Conservation (phyloP, 1,140 invertebrate genomes). For the Dryas iulia region DNA sequence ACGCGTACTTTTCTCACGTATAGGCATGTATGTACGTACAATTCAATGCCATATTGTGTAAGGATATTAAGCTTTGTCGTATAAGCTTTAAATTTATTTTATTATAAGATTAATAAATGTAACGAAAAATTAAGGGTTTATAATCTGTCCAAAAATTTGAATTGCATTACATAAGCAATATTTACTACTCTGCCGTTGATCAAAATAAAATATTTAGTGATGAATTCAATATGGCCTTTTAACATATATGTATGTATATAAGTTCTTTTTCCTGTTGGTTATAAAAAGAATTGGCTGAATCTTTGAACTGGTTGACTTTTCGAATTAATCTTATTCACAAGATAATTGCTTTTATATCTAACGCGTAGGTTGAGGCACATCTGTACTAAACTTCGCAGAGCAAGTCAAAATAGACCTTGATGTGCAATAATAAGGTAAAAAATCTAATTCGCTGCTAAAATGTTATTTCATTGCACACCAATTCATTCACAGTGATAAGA, state of each 20-base stretch:
- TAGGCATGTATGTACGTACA: constrained; percentile 18
- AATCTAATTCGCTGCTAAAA: not conserved
- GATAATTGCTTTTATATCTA: constrained; percentile 8
- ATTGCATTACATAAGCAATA: not conserved
- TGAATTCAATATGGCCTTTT: not conserved
- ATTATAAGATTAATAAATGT: not conserved
- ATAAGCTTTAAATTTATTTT: constrained; percentile 32
- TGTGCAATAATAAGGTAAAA: not conserved
- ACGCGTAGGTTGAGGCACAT: not conserved
- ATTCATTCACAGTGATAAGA: constrained; percentile 10
- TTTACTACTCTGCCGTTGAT: not conserved
- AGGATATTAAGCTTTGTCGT: constrained; percentile 24
- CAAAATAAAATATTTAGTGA: not conserved
- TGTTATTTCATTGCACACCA: not conserved
- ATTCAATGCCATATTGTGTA: constrained; percentile 33
- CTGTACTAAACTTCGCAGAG: not conserved
- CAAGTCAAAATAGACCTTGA: not conserved
- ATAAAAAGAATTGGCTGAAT: not conserved
- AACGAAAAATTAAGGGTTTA: constrained; percentile 21
- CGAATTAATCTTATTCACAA: not conserved
- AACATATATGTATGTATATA: not conserved
- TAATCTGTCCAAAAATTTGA: constrained; percentile 29
- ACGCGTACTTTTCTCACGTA: constrained; percentile 11
- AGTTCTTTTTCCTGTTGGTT: not conserved
- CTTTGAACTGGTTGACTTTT: not conserved